Conservation (phyloP, 2,888 invertebrate species). For the Danaus chrysippus region DNA sequence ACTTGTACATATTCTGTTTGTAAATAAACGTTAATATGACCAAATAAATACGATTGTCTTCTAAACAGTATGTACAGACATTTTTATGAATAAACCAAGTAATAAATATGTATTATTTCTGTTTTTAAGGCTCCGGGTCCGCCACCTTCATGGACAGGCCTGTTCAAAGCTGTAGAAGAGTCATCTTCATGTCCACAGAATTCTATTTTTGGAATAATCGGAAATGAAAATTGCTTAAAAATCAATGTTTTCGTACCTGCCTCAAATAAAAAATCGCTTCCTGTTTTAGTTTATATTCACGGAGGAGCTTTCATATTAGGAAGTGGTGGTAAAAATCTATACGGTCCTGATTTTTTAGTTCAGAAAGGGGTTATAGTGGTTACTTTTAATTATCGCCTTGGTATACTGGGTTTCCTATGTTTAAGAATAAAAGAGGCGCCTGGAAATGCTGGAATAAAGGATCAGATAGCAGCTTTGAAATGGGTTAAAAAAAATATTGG, state of each 20-base stretch:
- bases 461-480: constrained; percentile 65
- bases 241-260: constrained; percentile 63
- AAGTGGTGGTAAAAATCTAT: constrained; percentile 60
- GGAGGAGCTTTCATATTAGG: constrained; percentile 66
- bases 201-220: constrained; percentile 42
- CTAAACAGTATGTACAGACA: too few relatives aligned
- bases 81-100: background rate
- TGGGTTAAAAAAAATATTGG: constrained; percentile 69
- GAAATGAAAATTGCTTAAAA: constrained; percentile 64
- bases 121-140: constrained; percentile 59
- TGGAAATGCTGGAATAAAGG: constrained; percentile 68
- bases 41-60: too few relatives aligned
- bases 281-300: constrained; percentile 69
- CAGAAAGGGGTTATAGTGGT: constrained; percentile 61
- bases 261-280: constrained; percentile 41
- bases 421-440: constrained; percentile 66
- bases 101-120: constrained; percentile 1
- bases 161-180: constrained; percentile 58
- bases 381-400: constrained; percentile 68
- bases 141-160: constrained; percentile 62
- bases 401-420: constrained; percentile 63
- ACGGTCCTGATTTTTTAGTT: constrained; percentile 61
- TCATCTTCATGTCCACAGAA: constrained; percentile 56
- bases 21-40: too few relatives aligned
- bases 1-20: too few relatives aligned